Percentiles rank a stretch among this genome's conserved stretches.
phyloP scores from a whole-genome alignment of 2,888 invertebrate genomes.

The Apocheima hispidaria region DNA sequence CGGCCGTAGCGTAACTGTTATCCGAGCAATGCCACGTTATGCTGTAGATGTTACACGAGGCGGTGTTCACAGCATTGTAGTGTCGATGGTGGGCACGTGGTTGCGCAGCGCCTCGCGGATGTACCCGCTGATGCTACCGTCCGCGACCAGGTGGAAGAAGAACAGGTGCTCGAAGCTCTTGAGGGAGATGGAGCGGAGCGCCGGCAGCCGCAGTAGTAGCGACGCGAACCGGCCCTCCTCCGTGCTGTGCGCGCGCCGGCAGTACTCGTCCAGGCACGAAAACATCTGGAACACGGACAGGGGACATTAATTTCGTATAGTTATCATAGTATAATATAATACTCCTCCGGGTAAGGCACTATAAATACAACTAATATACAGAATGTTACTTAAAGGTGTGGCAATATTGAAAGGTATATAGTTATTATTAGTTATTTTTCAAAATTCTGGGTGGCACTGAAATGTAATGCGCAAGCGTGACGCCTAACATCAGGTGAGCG shows the following conservation, averaged over 20 bases:
- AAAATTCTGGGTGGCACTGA: too few species aligned
- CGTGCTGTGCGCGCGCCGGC: conserved; percentile 93
- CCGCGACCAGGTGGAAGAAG: conserved; percentile 96
- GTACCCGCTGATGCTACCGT: conserved; percentile 94
- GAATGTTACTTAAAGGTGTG: too few species aligned
- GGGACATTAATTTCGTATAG: too few species aligned
- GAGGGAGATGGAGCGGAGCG: conserved; percentile 95
- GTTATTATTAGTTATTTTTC: too few species aligned
- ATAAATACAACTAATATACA: too few species aligned
- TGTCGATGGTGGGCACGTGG: conserved; percentile 86
- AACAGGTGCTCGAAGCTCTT: conserved; percentile 98
- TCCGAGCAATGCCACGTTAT: neutral
- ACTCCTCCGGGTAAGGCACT: too few species aligned
- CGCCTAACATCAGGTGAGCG: too few species aligned
- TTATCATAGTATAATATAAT: too few species aligned
- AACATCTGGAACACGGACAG: conserved; percentile 85
- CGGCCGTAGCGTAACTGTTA: neutral
- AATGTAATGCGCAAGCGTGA: too few species aligned
- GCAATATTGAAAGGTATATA: too few species aligned
- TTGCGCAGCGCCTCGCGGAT: conserved; percentile 90
- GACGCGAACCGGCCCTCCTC: conserved; percentile 99
- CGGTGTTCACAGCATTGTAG: conserved; percentile 59
- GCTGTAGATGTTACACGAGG: neutral
- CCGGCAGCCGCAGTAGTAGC: conserved; percentile 94
- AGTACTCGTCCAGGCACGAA: conserved; percentile 97